Conservation (phyloP, 2,797 vertebrate species). For the Melopsittacus undulatus region DNA sequence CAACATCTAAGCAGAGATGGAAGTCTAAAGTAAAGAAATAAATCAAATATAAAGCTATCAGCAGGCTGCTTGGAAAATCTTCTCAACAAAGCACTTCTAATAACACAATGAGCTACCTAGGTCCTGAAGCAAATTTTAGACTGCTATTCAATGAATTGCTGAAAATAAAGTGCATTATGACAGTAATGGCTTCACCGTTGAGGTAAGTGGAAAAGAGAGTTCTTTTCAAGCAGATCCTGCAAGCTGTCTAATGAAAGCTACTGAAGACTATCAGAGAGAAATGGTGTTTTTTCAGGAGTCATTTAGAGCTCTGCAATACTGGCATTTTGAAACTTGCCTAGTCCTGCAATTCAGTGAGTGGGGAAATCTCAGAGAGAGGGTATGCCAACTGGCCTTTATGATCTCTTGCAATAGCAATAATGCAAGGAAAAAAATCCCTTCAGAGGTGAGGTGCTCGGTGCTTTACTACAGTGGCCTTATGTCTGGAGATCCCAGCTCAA, state of each 20-base stretch:
- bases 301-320: neutral
- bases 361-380: neutral
- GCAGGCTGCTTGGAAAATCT: slow-evolving; percentile 32
- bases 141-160: neutral
- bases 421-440: neutral
- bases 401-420: neutral
- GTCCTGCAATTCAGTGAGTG: neutral
- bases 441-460: neutral
- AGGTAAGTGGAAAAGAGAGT: neutral
- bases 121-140: slow-evolving; percentile 34
- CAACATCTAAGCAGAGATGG: slow-evolving; percentile 29
- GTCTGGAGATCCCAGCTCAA: neutral
- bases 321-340: slow-evolving; percentile 9
- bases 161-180: slow-evolving; percentile 21
- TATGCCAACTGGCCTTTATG: neutral
- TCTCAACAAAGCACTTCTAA: slow-evolving; percentile 27
- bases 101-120: slow-evolving; percentile 13
- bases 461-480: neutral
- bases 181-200: neutral
- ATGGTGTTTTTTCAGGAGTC: neutral
- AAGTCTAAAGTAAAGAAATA: slow-evolving; percentile 34
- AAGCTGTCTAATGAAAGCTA: neutral
- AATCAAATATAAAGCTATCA: slow-evolving; percentile 49
- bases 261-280: neutral
- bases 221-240: slow-evolving; percentile 5